Conservation (phyloP, 2,797 vertebrate species). For the Phataginus tricuspis region DNA sequence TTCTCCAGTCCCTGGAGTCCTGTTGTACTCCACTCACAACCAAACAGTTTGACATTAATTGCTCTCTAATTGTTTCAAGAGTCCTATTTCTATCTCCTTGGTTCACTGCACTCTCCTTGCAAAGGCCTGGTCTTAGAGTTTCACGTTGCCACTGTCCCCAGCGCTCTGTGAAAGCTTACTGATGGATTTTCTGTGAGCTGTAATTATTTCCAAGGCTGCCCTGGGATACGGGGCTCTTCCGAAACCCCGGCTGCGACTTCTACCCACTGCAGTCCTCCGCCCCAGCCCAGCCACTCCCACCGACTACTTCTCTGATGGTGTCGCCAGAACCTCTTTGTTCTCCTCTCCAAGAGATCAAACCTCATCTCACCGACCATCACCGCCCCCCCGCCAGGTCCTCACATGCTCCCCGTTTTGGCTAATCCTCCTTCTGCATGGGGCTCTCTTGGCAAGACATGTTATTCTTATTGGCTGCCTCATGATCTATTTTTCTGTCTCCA, state of each 20-base stretch:
- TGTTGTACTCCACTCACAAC: conserved; percentile 8
- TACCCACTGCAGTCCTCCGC: neutral
- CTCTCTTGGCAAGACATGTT: conserved; percentile 25
- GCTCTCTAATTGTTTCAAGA: conserved; percentile 69
- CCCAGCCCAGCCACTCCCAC: neutral
- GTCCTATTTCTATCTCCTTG: conserved; percentile 61
- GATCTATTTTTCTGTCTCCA: conserved; percentile 52
- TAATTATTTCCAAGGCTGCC: conserved; percentile 50
- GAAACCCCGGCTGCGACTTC: neutral
- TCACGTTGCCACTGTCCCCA: neutral
- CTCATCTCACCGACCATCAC: neutral
- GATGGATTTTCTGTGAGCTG: conserved; percentile 45
- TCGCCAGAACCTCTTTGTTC: neutral
- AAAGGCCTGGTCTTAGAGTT: neutral
- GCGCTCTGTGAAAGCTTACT: neutral
- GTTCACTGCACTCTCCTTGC: neutral
- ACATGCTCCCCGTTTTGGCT: neutral
- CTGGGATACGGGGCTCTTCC: neutral
- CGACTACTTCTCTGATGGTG: neutral
- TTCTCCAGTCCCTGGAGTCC: neutral
- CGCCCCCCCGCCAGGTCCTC: neutral
- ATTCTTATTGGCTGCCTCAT: neutral
- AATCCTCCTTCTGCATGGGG: neutral
- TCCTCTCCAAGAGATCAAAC: neutral
- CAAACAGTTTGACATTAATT: conserved; percentile 57